Evolutionary conservation across 2,888 invertebrate species (phyloP), one percentile per base, ranked within the genome.

Genomic region (Apoda limacodes): DNA sequence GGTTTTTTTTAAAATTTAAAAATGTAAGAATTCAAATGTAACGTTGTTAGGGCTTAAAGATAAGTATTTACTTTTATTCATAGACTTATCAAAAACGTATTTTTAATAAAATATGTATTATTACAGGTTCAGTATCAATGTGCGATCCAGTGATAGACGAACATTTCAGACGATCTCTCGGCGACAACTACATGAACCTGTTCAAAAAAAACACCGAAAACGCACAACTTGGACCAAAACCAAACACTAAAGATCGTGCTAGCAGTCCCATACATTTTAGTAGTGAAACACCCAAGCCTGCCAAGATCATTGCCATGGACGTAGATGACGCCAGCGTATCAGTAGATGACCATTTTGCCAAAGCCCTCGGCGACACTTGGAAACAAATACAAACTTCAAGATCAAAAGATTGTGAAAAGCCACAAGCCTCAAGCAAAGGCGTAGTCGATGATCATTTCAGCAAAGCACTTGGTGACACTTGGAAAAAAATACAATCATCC

Each of bases 71-170:
- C n/a, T n/a, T n/a, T n/a, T n/a, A n/a, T n/a, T n/a, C n/a, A n/a
- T n/a, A n/a, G n/a, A n/a, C n/a, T n/a, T n/a, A 19, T 19, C 19
- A 6, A 19, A n/a, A n/a, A n/a, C n/a, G n/a, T n/a, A n/a, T n/a
- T 22, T 26, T 25, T 17, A 21, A 19, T 9, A 11, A 22, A 22
- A 9, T 12, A 25, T 21, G 10, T 30, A 23, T 25, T 22, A 32
- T 60, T 55, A 15, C 69, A 88, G 89, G 88, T 52, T 85, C 85
- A 21, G 85, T 87, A 61, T 87, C 88, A 9, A 87, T 88, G 83
- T 90, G 92, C 69, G 95, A 95, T 68, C 92, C 93, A 7, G 93
- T 92, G 32, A 95, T 96, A 55, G 96, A 97, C 71, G 97, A 97
- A 62, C 96, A 97, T 72, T 97, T 97, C 75, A 85, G 95, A 33